Evolutionary conservation across 2,888 invertebrate species (phyloP), one percentile per base, ranked within the genome.

Genomic region (Thyatira batis): DNA sequence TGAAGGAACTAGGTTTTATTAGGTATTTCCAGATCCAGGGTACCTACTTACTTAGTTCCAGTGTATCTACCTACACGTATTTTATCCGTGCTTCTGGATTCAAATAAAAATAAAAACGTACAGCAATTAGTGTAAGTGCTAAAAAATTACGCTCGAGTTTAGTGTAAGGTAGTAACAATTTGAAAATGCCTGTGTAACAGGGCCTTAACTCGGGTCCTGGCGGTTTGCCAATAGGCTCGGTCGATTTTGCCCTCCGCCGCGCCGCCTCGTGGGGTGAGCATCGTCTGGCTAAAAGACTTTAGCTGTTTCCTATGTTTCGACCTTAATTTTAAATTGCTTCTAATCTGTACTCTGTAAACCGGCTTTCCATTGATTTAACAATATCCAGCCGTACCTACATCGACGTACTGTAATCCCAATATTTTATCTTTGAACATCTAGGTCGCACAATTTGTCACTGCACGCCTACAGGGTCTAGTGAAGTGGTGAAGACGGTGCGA

Each of bases 211-310:
- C 61, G 65, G 57, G 71, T 71, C 65, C 78, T 87, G 87, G 87
- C 84, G 57, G 51, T 28, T 55, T 77, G 87, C 87, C 87, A 86
- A 82, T 64, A 63, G 69, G 59, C 72, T 71, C 72, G 87, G 86
- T 87, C 87, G 87, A 87, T 87, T 68, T 75, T 51, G 54, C 70
- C 71, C 72, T 65, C 66, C 54, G 60, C 56, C 65, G 55, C 57
- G 65, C 63, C 58, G 63, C 57, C 52, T 33, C 25, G 21, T 53
- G 52, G 57, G 55, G 57, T 9, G 45, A 61, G 60, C 55, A 20
- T 65, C 63, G 66, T 65, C 71, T 65, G 61, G 48, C 17, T 48
- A 10, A 71, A 65, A 50, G 65, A 61, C 53, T 61, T 59, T 58
- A 60, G 45, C 52, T 33, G 54, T 57, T 59, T 66, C 64, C 70